Conservation (phyloP, 2,888 invertebrate genomes). For the Netelia fuscicornis region DNA sequence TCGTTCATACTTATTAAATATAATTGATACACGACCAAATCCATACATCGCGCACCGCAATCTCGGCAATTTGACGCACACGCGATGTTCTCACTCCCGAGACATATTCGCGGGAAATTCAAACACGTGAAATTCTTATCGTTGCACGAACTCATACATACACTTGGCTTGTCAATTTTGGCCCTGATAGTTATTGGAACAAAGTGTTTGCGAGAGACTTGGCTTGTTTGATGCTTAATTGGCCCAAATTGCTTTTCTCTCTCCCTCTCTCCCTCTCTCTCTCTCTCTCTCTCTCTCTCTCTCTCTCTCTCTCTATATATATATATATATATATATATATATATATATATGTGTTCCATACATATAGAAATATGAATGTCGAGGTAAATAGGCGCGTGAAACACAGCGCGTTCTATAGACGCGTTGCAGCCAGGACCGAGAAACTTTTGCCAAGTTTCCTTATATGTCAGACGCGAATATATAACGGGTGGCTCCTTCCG, state of each 20-base stretch:
- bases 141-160: background rate
- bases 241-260: slow-evolving; percentile 65
- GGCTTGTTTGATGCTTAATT: slow-evolving; percentile 65
- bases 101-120: background rate
- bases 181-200: slow-evolving; percentile 65
- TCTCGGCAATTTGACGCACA: background rate
- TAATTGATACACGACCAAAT: background rate
- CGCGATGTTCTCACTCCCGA: background rate
- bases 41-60: background rate
- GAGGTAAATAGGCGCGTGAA: slow-evolving; percentile 10
- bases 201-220: slow-evolving; percentile 65
- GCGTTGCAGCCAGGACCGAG: background rate
- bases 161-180: slow-evolving; percentile 51
- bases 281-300: slow-evolving; percentile 5
- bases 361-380: slow-evolving; percentile 21
- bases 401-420: background rate
- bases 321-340: background rate
- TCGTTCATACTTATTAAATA: background rate
- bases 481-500: slow-evolving; percentile 17
- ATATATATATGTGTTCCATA: background rate
- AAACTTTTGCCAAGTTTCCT: slow-evolving; percentile 40
- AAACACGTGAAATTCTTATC: background rate
- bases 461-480: slow-evolving; percentile 37
- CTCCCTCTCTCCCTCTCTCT: slow-evolving; percentile 12
- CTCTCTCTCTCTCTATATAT: slow-evolving; percentile 6